Evolutionary conservation across 1,140 invertebrate genomes (phyloP).

Genomic region (Carcinoscorpius rotundicauda): DNA sequence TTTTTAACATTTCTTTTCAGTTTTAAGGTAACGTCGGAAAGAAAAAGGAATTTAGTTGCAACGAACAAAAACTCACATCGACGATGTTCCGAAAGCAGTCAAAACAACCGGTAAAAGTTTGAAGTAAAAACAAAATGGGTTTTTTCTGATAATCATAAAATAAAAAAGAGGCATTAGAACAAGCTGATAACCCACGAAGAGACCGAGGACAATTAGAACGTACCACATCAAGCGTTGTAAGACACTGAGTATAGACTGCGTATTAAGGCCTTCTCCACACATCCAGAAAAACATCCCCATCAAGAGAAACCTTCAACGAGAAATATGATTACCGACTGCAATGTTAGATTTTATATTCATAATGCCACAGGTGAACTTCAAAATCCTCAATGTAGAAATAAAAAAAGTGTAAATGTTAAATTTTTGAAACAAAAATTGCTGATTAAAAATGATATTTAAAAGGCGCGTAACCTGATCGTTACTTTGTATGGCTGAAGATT

Average conservation of each 20-base stretch:
- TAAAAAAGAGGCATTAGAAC: conserved; percentile 73
- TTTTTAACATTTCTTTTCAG: too few relatives aligned
- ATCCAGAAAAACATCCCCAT: conserved; percentile 83
- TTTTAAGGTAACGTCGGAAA: too few relatives aligned
- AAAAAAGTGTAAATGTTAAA: too few relatives aligned
- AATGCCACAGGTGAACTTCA: too few relatives aligned
- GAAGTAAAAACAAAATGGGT: conserved; percentile 76
- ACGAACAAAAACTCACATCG: conserved; percentile 52
- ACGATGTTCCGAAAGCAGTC: conserved; percentile 83
- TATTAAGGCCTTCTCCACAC: conserved; percentile 71
- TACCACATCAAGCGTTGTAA: conserved; percentile 76
- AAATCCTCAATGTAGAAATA: too few relatives aligned
- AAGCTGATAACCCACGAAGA: conserved; percentile 74
- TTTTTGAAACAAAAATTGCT: too few relatives aligned
- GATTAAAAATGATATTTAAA: too few relatives aligned
- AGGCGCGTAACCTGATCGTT: too few relatives aligned
- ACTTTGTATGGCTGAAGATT: too few relatives aligned
- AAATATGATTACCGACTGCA: too few relatives aligned
- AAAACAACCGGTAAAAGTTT: conserved; percentile 70
- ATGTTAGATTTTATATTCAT: too few relatives aligned
- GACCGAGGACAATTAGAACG: conserved; percentile 66
- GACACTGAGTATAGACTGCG: conserved; percentile 60
- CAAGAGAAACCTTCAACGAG: conserved; percentile 54
- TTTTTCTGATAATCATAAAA: conserved; percentile 64
- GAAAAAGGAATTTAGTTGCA: too few relatives aligned